Conservation (phyloP, 30 jellyfish, hydroid and myxozoan species). For the Hydractinia symbiolongicarpus region DNA sequence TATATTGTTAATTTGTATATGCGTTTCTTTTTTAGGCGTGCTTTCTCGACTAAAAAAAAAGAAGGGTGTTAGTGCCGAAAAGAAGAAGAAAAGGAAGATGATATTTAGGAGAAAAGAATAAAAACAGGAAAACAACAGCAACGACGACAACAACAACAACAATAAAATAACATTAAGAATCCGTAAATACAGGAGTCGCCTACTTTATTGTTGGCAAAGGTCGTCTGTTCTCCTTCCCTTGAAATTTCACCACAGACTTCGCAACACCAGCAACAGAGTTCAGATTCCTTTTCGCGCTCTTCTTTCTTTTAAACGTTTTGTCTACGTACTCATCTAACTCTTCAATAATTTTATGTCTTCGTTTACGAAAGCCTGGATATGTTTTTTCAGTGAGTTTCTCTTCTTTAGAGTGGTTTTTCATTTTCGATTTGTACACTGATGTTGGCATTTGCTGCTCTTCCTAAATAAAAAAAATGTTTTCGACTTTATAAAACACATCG, state of each 20-base stretch:
- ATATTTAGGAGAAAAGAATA: no score
- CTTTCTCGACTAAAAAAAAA: no score
- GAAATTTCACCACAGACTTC: background rate
- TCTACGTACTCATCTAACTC: background rate
- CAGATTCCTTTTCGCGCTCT: background rate
- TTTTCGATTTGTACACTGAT: slow-evolving; percentile 8
- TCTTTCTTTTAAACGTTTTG: background rate
- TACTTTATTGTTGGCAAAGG: background rate
- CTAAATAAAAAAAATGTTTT: background rate
- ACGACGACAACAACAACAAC: no score
- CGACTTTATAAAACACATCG: no score
- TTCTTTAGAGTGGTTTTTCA: background rate
- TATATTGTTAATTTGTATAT: no score
- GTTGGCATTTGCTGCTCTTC: slow-evolving; percentile 7
- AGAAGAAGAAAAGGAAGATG: no score
- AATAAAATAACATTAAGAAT: background rate
- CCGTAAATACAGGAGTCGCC: background rate
- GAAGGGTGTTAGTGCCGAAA: no score
- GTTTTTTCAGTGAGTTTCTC: background rate
- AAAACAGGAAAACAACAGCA: no score
- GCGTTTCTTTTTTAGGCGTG: no score
- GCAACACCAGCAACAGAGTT: background rate
- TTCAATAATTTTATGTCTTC: background rate
- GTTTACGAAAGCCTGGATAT: slow-evolving; percentile 8
- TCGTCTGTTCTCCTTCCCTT: background rate